Base-by-base conservation (phyloP, 2,888 invertebrate genomes). In the Drosophila villosipedis region DNA sequence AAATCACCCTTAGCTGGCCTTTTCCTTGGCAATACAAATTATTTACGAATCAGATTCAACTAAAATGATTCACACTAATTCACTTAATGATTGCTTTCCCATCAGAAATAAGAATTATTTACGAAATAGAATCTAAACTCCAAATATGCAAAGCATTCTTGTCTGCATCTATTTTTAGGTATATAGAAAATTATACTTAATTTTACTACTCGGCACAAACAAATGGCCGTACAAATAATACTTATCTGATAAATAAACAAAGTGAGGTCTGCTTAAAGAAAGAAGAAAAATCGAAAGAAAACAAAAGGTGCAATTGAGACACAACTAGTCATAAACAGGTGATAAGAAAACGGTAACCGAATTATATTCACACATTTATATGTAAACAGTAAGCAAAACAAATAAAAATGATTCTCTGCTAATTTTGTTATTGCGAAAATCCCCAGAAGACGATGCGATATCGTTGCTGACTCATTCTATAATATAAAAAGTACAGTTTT, bases 281-380 rank as follows among this genome's bases (percentile, higher is more conserved):
- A 47, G 7, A 22, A 47, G 4, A 25, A 47, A 25, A 25, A 25
- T 12, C 25, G 16, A 25, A 47, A 9, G 25, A 25, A 25, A 78
- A 75, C 75, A 75, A 63, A 72, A 60, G 76, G 62, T 72, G 79
- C 37, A 66, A 63, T 59, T 58, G 67, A 72, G 54, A 50, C 16
- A n/a, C 16, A 62, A 60, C n/a, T 35, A 59, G 59, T 31, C 28
- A 64, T 53, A 75, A 75, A 67, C 61, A 78, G 47, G 50, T 78
- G 78, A 75, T 78, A 78, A 78, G 76, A 49, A 63, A 72, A 41
- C 35, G 60, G 64, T 31, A 50, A 65, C 43, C 41, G 30, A 55
- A 41, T n/a, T 31, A 35, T 12, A 25, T 37, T 52, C n/a, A 25
- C 35, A 39, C 52, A 35, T n/a, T 33, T 25, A n/a, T 28, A 25